Evolutionary conservation across 2,888 invertebrate genomes (phyloP), one percentile per base, ranked within the genome.

Genomic region (Hirtodrosophila alboralis): DNA sequence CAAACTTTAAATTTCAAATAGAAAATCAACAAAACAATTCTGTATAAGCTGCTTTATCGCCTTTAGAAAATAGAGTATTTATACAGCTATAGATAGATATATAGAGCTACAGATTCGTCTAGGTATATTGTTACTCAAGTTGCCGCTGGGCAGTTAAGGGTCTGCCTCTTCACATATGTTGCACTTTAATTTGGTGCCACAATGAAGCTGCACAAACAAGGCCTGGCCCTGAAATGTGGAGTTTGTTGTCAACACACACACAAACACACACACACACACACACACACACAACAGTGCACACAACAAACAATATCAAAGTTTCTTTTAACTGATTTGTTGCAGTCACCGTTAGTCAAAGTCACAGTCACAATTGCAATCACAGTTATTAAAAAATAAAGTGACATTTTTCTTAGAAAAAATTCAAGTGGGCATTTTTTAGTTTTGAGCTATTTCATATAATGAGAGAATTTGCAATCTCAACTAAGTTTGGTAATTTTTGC

Each of bases 141-240:
- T 44, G 68, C 63, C 58, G 63, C 44, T 37, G 45, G 63, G 45
- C 52, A 27, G 44, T 53, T 18, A 18, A n/a, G n/a, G n/a, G n/a
- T n/a, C n/a, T n/a, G n/a, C n/a, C n/a, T n/a, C n/a, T n/a, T 18
- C 18, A 13, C 23, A 53, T 44, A 43, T 49, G 45, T 36, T 65
- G 69, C 69, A 70, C 60, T 70, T 70, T 57, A 65, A 61, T 53
- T 60, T 53, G 60, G 36, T 63, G 70, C 37, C 56, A 48, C 64
- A 65, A 56, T 45, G 16, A 37, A 45, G 37, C 52, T 37, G 44
- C 38, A 31, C 40, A 44, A 53, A 44, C 53, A 59, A 64, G 54
- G 61, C 38, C 52, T 78, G 81, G 75, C 81, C 77, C 71, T 77
- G 77, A 77, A 80, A 75, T 44, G 54, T 44, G 51, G 30, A 54